Base-by-base conservation (phyloP, 2,113 vertebrate species). In the Xyliphius kryptos region DNA sequence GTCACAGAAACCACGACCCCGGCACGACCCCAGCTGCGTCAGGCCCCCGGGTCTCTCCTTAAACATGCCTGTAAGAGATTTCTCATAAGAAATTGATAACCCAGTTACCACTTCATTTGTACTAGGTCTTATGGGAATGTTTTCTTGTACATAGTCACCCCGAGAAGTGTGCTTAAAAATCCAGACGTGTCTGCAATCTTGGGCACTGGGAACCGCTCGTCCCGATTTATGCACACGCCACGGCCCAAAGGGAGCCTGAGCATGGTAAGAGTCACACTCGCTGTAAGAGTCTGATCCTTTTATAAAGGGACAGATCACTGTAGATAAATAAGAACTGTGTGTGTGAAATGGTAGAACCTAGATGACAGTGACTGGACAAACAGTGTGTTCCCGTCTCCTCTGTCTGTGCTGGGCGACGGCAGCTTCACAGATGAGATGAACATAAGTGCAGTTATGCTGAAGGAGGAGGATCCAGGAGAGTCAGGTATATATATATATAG, bases 391-490 rank as follows among this genome's bases (percentile, higher is more conserved):
- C 54, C 72, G 0, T 91, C 90, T 0, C 88, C 91, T 17, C 72
- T 84, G 9, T 80, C 83, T 3, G 87, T 82, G 2, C 10, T 88
- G 61, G 65, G 81, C 14, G 91, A 96, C 36, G 51, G 66, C 46
- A 90, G 49, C 67, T 75, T 89, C 46, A 85, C 87, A 3, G 92
- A 97, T 5, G 93, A 95, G 21, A n/a, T 86, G 54, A 92, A 89
- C 63, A 80, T 90, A 44, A 95, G 90, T 12, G 89, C 91, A 2
- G 88, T 93, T 0, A 83, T 98, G 64, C 66, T 98, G 38, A 89
- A 86, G 71, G 96, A 97, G 66, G 96, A 98, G 19, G 96, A 98
- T 77, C 95, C 93, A 1, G 94, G 95, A 64, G 94, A 97, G 77
- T 86, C 92, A 22, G 91, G 94, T 97, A 76, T 81, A 80, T 12